These are phyloP conservation scores for Spongilla lacustris DNA, from an alignment of 37 sponge, comb jelly and placozoan species.

Conservation along the genomic window DNA sequence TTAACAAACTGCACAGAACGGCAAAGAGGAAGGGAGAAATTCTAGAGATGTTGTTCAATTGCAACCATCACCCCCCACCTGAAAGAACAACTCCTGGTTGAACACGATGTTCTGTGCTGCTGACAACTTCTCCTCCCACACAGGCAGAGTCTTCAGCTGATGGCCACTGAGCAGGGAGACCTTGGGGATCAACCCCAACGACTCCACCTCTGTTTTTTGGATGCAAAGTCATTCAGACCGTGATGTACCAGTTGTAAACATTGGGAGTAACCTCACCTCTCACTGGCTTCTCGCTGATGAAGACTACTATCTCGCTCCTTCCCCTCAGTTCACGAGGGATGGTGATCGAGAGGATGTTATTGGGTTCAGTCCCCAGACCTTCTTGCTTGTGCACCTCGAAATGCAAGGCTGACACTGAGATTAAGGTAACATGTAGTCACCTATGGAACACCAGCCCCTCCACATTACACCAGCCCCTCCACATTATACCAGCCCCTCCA, in stretches of 20 bases:
- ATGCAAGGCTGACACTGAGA: neutral
- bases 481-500: neutral
- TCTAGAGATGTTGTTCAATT: no score
- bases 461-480: neutral
- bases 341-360: conserved; percentile 33
- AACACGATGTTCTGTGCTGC: conserved; percentile 76
- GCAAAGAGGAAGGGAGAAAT: no score
- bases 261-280: conserved; percentile 57
- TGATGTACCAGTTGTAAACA: no score
- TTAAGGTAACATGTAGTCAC: no score
- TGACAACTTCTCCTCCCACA: conserved; percentile 52
- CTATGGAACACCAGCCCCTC: no score
- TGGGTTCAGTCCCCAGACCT: neutral
- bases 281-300: conserved; percentile 57
- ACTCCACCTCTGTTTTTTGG: conserved; percentile 5
- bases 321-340: conserved; percentile 63
- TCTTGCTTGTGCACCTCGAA: conserved; percentile 63
- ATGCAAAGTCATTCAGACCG: neutral
- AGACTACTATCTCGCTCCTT: conserved; percentile 68
- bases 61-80: no score
- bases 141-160: neutral
- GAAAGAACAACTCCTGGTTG: conserved; percentile 76
- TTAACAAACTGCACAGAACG: conserved; percentile 41
- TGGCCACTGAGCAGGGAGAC: neutral
- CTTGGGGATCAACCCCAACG: neutral